phyloP scores from a whole-genome alignment of 2,113 vertebrate species.

The Ceyx cyanopectus region DNA sequence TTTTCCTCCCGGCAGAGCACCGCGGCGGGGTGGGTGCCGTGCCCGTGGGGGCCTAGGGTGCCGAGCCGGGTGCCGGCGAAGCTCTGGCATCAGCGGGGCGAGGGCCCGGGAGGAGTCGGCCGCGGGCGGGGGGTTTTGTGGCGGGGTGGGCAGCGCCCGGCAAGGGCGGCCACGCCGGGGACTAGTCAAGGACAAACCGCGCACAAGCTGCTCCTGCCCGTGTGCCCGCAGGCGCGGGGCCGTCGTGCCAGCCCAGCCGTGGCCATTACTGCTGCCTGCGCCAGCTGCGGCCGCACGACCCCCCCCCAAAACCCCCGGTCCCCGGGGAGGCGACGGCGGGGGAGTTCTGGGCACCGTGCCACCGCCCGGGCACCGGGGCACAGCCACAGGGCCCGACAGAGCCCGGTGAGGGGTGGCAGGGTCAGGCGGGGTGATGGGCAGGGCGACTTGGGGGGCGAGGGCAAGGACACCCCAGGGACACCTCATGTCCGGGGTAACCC shows the following conservation, averaged over 20 bases:
- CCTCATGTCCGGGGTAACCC: background rate
- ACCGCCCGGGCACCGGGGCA: background rate
- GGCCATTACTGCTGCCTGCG: constrained; percentile 52
- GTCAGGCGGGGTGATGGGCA: background rate
- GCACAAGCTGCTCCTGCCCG: constrained; percentile 57
- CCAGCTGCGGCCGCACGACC: constrained; percentile 45
- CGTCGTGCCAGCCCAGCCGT: constrained; percentile 55
- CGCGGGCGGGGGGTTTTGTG: background rate
- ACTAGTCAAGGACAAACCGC: constrained; percentile 47
- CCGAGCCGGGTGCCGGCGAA: background rate
- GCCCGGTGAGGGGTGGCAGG: rapidly evolving
- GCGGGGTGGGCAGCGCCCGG: background rate
- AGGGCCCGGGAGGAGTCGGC: background rate
- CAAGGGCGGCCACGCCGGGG: background rate
- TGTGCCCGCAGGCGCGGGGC: constrained; percentile 21
- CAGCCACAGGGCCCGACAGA: rapidly evolving
- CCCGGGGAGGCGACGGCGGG: background rate
- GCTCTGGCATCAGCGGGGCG: background rate
- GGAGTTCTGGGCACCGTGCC: constrained; percentile 25
- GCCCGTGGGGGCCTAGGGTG: rapidly evolving
- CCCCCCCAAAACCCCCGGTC: background rate
- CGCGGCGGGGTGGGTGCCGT: rapidly evolving
- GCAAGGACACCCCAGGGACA: background rate
- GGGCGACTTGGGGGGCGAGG: rapidly evolving
- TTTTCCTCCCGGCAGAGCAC: rapidly evolving